A percentile compares a stretch with the other conserved stretches of the same genome.
Evolutionary conservation across 2,797 vertebrate genomes (phyloP).

Genomic region (Mormyrus hasselquistii): DNA sequence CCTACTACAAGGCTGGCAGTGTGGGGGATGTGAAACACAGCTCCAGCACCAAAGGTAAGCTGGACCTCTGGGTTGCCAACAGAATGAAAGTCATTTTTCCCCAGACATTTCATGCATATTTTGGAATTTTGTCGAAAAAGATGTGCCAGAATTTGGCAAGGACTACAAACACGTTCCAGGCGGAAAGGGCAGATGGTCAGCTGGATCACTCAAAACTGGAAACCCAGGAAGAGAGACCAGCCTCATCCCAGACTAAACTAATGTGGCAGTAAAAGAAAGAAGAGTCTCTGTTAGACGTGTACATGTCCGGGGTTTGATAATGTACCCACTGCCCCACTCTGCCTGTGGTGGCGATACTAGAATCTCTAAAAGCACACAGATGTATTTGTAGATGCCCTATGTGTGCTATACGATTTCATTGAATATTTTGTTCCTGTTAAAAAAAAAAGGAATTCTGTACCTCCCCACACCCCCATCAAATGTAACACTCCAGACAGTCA

Average conservation of each 20-base stretch:
- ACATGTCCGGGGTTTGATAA: neutral
- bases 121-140: neutral
- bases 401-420: neutral
- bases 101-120: neutral
- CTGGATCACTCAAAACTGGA: neutral
- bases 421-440: neutral
- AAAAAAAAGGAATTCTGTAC: slow-evolving; percentile 19
- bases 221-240: neutral
- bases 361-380: neutral
- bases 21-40: slow-evolving; percentile 48
- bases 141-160: neutral
- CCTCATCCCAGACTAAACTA: neutral
- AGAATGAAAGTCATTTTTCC: neutral
- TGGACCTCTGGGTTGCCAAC: neutral
- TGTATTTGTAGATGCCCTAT: neutral
- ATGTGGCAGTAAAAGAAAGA: neutral
- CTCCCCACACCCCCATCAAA: slow-evolving; percentile 9
- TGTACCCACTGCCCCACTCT: neutral
- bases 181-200: neutral
- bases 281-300: neutral
- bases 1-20: slow-evolving; percentile 86
- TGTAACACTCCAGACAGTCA: slow-evolving; percentile 29
- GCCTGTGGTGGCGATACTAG: neutral
- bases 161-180: neutral
- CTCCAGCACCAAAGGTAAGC: slow-evolving; percentile 60